Evolutionary conservation across 2,113 vertebrate species (phyloP).

Genomic region (Geothlypis trichas): DNA sequence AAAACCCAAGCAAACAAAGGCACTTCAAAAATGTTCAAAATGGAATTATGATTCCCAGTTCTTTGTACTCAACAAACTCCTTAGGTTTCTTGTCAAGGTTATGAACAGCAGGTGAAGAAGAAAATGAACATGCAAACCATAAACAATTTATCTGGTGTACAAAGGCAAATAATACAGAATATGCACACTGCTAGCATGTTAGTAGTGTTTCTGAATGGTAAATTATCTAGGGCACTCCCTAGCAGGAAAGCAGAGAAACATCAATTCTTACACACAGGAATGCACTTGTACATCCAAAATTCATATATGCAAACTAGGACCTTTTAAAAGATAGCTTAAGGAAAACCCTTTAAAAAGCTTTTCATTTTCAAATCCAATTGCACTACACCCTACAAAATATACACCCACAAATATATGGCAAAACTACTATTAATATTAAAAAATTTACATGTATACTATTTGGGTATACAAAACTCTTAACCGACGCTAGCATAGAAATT

Average conservation of each 20-base stretch:
- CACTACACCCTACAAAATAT: not conserved
- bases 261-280: not conserved
- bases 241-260: not conserved
- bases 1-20: not conserved
- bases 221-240: not conserved
- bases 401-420: not conserved
- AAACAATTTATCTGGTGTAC: not conserved
- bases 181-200: not conserved
- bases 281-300: not conserved
- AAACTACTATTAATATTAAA: not conserved
- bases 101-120: not conserved
- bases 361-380: not conserved
- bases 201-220: not conserved
- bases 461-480: not conserved
- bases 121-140: not conserved
- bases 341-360: not conserved
- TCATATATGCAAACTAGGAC: not conserved
- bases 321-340: not conserved
- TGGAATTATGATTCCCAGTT: not conserved
- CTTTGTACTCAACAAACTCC: not conserved
- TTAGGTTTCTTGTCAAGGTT: not conserved
- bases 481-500: not conserved
- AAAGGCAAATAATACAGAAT: not conserved
- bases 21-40: not conserved
- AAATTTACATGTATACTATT: not conserved